A percentile compares a stretch with the other conserved stretches of the same genome.
phyloP scores from a whole-genome alignment of 1,140 invertebrate species.

The Papilio machaon region DNA sequence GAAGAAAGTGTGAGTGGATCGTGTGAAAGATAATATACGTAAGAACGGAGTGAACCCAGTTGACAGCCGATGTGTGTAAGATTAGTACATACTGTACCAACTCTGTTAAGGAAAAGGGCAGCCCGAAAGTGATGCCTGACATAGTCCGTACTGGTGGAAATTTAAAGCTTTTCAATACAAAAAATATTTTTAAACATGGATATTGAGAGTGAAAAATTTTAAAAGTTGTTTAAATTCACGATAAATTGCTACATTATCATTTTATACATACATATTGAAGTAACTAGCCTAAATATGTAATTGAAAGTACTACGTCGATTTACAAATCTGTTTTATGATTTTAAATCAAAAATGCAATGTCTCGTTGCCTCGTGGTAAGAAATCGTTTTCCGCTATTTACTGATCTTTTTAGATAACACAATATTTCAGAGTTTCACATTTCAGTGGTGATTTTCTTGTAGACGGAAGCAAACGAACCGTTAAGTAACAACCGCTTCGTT shows the following conservation, averaged over 20 bases:
- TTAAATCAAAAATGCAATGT: not conserved
- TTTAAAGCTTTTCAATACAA: not conserved
- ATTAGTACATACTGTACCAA: too few species aligned
- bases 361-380: not conserved
- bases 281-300: not conserved
- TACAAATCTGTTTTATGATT: too few species aligned
- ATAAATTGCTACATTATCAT: not conserved
- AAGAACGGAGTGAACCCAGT: too few species aligned
- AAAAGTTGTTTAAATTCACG: too few species aligned
- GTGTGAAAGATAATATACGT: too few species aligned
- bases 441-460: not conserved
- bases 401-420: not conserved
- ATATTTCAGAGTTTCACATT: constrained; percentile 7
- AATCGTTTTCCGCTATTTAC: not conserved
- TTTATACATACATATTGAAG: not conserved
- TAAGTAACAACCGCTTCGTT: not conserved
- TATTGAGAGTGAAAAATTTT: not conserved
- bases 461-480: constrained; percentile 4
- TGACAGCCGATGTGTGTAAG: too few species aligned
- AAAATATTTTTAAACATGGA: not conserved
- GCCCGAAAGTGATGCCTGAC: too few species aligned
- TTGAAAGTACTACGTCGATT: too few species aligned
- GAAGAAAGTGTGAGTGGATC: too few species aligned
- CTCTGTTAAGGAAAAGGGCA: too few species aligned
- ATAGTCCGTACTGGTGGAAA: too few species aligned